Evolutionary conservation across 2,797 vertebrate genomes (phyloP), one percentile per base, ranked within the genome.

Genomic region (Rhadinocentrus ornatus): DNA sequence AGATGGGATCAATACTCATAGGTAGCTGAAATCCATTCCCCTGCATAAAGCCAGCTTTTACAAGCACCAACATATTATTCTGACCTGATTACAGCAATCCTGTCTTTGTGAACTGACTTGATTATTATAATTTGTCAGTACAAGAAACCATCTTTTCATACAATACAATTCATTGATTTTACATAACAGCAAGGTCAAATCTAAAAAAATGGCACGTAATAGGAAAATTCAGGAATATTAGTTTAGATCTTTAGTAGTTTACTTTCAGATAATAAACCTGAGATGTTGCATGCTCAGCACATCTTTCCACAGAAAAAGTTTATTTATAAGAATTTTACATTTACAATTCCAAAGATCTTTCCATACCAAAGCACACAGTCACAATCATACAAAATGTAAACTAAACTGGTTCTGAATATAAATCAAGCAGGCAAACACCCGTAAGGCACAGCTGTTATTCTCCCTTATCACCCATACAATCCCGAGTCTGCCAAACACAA

Each of bases 1-100:
- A 84, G 63, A 77, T 71, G 55, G 31, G 57, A 80, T 88, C 76
- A 82, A 77, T 77, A 63, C 29, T 4, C 2, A 0, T 20, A 66
- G 53, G 27, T 52, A 50, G 62, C 15, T 71, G 29, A 59, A 59
- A 75, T 44, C 58, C 35, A 58, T 35, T 66, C 11, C n/a, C 11
- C 52, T 60, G 44, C 54, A 60, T 11, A 68, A n/a, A 31, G 7
- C 29, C 20, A 31, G 18, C 50, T 62, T 77, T 62, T 22, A 31
- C 46, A 56, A 24, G 61, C 35, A 50, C 34, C 22, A 62, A 58
- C 24, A 44, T 4, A 48, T 65, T 50, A 69, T 57, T 73, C n/a
- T 58, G 55, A 41, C 27, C 15, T 34, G 7, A 27, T 67, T n/a
- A 53, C 9, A 13, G 9, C 24, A 34, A 22, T 32, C 6, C 41